Evolutionary conservation across 1,140 invertebrate genomes (phyloP).

Genomic region (Drosophila equinoxialis): DNA sequence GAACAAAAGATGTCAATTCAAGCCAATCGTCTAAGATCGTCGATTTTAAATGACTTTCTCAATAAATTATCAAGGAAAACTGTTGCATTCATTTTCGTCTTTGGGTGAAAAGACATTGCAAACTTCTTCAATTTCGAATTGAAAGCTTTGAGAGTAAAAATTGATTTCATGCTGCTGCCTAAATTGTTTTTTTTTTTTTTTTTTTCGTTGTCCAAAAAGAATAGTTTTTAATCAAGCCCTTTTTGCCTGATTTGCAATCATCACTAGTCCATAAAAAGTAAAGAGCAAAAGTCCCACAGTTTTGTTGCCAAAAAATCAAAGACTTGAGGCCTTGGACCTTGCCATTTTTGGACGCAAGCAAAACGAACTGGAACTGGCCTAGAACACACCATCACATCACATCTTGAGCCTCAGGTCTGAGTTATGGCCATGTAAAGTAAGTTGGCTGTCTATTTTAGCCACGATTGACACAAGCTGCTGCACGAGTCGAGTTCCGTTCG

Average conservation of each 20-base stretch:
- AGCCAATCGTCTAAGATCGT: too few relatives aligned
- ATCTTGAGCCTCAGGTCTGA: constrained; percentile 6
- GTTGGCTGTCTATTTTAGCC: constrained; percentile 47
- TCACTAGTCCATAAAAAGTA: constrained; percentile 30
- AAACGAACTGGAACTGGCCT: constrained; percentile 28
- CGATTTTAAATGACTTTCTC: too few relatives aligned
- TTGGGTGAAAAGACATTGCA: too few relatives aligned
- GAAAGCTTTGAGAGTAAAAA: too few relatives aligned
- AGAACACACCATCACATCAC: constrained; percentile 31
- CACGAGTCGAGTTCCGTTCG: constrained; percentile 44
- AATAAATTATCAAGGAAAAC: too few relatives aligned
- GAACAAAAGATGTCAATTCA: too few relatives aligned
- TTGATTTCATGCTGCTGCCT: too few relatives aligned
- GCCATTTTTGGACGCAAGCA: constrained; percentile 47
- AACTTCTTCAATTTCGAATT: too few relatives aligned
- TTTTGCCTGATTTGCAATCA: constrained; percentile 7
- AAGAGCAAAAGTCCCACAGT: constrained; percentile 35
- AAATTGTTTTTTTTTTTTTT: too few relatives aligned
- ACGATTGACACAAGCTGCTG: constrained; percentile 53
- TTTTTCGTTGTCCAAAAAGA: not conserved
- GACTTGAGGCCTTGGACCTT: constrained; percentile 1
- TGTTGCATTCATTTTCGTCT: too few relatives aligned
- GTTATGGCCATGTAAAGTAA: constrained; percentile 57
- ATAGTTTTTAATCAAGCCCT: not conserved
- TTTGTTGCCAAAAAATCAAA: constrained; percentile 28